Evolutionary conservation across 2,888 invertebrate species (phyloP).

Genomic region (Stenurella melanura): DNA sequence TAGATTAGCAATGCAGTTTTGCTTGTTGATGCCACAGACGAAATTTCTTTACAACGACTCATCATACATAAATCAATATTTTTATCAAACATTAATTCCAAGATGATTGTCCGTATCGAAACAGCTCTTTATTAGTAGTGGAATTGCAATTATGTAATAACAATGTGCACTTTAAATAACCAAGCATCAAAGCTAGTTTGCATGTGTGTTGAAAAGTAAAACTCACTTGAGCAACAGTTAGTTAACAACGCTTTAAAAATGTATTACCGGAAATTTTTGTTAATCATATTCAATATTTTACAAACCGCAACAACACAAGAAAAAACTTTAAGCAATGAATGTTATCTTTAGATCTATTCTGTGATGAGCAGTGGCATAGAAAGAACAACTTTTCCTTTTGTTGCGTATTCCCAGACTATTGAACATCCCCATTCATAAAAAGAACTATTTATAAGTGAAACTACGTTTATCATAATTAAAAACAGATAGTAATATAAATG

Average conservation of each 20-base stretch:
- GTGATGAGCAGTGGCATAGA: conserved; percentile 58
- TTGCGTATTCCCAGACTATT: conserved; percentile 36
- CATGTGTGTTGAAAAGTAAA: too few relatives aligned
- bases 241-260: background rate
- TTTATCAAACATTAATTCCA: too few relatives aligned
- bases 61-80: too few relatives aligned
- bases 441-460: conserved; percentile 15
- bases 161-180: too few relatives aligned
- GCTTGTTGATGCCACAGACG: too few relatives aligned
- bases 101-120: too few relatives aligned
- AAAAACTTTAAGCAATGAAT: conserved; percentile 49
- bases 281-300: conserved; percentile 17
- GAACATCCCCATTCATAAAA: conserved; percentile 27
- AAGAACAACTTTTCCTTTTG: conserved; percentile 50
- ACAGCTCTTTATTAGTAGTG: too few relatives aligned
- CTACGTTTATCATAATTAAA: conserved; percentile 8
- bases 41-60: too few relatives aligned
- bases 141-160: too few relatives aligned
- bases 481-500: background rate
- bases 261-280: conserved; percentile 21
- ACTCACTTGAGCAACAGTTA: background rate
- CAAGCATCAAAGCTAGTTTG: too few relatives aligned
- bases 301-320: conserved; percentile 8
- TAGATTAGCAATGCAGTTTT: too few relatives aligned
- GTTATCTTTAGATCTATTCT: conserved; percentile 55